These are phyloP conservation scores for Pogona vitticeps DNA, from an alignment of 2,113 vertebrate species.

Conservation along the genomic window DNA sequence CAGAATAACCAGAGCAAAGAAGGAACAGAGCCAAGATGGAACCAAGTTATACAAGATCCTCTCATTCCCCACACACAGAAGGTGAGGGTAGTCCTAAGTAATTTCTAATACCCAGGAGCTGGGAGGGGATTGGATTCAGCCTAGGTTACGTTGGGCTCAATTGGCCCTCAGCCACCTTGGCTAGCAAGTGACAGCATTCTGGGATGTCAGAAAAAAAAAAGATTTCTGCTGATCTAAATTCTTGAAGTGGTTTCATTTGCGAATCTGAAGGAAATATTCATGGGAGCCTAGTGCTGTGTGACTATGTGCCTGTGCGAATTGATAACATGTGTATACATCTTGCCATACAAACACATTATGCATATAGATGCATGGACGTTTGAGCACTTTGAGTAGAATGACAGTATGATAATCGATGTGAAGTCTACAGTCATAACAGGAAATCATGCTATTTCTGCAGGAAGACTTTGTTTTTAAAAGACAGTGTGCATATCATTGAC, in stretches of 20 bases:
- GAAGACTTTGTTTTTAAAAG: slow-evolving; percentile 68
- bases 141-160: too few relatives aligned
- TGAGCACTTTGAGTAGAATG: slow-evolving; percentile 39
- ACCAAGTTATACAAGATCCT: too few relatives aligned
- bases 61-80: too few relatives aligned
- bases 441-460: slow-evolving; percentile 72
- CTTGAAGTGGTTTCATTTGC: slow-evolving; percentile 41
- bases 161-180: too few relatives aligned
- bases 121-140: too few relatives aligned
- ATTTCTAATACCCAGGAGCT: too few relatives aligned
- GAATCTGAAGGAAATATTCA: slow-evolving; percentile 34
- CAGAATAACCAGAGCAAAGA: too few relatives aligned
- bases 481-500: slow-evolving; percentile 75
- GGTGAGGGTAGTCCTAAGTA: too few relatives aligned
- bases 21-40: too few relatives aligned
- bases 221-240: slow-evolving; percentile 27
- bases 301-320: neutral
- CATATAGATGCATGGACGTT: slow-evolving; percentile 11
- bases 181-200: neutral
- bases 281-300: neutral
- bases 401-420: slow-evolving; percentile 39
- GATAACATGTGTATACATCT: slow-evolving; percentile 35
- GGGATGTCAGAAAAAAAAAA: neutral
- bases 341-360: slow-evolving; percentile 28
- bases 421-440: slow-evolving; percentile 72